Evolutionary conservation across 2,797 vertebrate genomes (phyloP).

Genomic region (Leptodactylus fallax): DNA sequence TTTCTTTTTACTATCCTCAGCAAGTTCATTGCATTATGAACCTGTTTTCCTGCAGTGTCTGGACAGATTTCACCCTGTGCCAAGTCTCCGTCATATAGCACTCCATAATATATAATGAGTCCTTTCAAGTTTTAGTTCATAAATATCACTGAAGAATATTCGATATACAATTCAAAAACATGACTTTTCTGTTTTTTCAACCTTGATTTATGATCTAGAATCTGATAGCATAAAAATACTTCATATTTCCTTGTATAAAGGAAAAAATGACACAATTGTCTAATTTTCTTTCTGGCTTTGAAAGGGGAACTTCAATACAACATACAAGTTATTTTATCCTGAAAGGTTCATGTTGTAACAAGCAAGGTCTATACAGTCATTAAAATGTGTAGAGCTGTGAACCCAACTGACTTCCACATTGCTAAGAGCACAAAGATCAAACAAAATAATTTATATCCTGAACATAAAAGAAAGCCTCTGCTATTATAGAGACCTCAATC

Average conservation of each 20-base stretch:
- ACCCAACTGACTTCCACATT: neutral
- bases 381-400: conserved; percentile 1
- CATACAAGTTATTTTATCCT: neutral
- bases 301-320: neutral
- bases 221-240: neutral
- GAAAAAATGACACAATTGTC: neutral
- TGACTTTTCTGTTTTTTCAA: neutral
- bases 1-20: neutral
- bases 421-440: conserved; percentile 48
- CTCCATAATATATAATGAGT: neutral
- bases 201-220: neutral
- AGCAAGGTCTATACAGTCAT: conserved; percentile 2
- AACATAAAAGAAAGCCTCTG: conserved; percentile 33
- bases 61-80: neutral
- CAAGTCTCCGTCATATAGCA: neutral
- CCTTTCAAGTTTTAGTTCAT: neutral
- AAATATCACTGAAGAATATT: neutral
- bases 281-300: neutral
- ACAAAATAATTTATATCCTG: conserved; percentile 31
- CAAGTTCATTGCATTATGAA: neutral
- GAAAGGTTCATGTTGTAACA: conserved; percentile 20
- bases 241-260: neutral
- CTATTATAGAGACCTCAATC: conserved; percentile 10
- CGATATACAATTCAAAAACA: neutral
- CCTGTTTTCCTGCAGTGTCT: neutral